Evolutionary conservation across 2,888 invertebrate species (phyloP).

Genomic region (Athripsodes cinereus): DNA sequence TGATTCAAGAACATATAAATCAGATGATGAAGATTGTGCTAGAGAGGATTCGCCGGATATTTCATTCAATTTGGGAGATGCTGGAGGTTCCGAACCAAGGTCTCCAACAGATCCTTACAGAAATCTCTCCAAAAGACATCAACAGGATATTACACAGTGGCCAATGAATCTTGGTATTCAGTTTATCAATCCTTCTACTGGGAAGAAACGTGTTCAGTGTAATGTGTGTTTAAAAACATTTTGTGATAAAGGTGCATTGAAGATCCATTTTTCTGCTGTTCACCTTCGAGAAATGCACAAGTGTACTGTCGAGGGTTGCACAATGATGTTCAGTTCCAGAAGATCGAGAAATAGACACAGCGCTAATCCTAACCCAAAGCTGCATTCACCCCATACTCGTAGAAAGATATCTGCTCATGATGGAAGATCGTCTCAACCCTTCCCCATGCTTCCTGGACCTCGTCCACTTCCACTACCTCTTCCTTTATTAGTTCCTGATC

Average conservation of each 20-base stretch:
- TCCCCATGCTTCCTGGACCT: constrained; percentile 64
- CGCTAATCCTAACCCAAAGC: constrained; percentile 94
- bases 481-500: constrained; percentile 57
- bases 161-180: constrained; percentile 79
- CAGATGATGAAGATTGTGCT: constrained; percentile 36
- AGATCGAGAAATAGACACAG: constrained; percentile 92
- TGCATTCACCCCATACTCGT: constrained; percentile 91
- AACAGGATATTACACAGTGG: constrained; percentile 52
- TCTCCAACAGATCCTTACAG: constrained; percentile 40
- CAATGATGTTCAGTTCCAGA: constrained; percentile 96
- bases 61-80: constrained; percentile 32
- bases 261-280: constrained; percentile 97
- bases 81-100: constrained; percentile 33
- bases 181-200: constrained; percentile 84
- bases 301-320: constrained; percentile 96
- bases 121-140: constrained; percentile 36
- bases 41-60: constrained; percentile 32
- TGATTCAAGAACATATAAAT: constrained; percentile 21
- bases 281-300: constrained; percentile 98
- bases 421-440: constrained; percentile 80
- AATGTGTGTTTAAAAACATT: constrained; percentile 97
- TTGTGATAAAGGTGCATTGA: constrained; percentile 97
- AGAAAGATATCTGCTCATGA: constrained; percentile 91
- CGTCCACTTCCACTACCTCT: constrained; percentile 65
- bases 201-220: constrained; percentile 95